Base-by-base conservation (phyloP, 2,888 invertebrate genomes). In the Caenorhabditis wallacei region DNA sequence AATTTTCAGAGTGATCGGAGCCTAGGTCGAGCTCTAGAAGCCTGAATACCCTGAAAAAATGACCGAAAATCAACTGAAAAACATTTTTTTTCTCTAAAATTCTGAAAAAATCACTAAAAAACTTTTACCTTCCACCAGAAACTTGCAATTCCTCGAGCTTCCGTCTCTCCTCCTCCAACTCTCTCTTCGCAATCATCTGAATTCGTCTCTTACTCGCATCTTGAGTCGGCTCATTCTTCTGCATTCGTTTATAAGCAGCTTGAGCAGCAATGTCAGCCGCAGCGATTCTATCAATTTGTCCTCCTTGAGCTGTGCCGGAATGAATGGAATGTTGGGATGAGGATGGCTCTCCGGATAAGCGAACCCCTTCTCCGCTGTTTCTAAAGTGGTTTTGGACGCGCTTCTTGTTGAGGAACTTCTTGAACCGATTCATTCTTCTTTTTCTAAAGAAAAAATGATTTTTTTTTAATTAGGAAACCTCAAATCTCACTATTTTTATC, bases 381-480 rank as follows among this genome's bases (percentile, higher is more conserved):
- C 87, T 90, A 82, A 90, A 90, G 51, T 87, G 86, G 20, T 75
- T 80, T 61, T 90, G 81, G n/a, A 85, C 68, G 63, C 88, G 87
- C 64, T 89, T 89, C 18, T 84, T 82, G 30, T 86, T 86, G 54
- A 90, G 64, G 54, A 90, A 89, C 5, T 86, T 86, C 74, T 89
- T 89, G 64, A 90, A 81, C 24, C 72, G 85, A 40, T 89, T 87
- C 90, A 88, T 89, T 85, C 80, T 66, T 87, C 72, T 82, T 84
- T 81, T 43, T 78, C 80, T 80, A 66, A n/a, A 68, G 72, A 57
- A 20, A 20, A 56, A 54, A 2, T 18, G 10, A 51, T 24, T 51
- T 18, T 35, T 53, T 30, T 30, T 8, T 30, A 30, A 5, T 5
- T 30, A 30, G n/a, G n/a, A n/a, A 5, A 30, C 8, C 30, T 30